phyloP scores from a whole-genome alignment of 2,797 vertebrate species.

The Bovichtus variegatus region DNA sequence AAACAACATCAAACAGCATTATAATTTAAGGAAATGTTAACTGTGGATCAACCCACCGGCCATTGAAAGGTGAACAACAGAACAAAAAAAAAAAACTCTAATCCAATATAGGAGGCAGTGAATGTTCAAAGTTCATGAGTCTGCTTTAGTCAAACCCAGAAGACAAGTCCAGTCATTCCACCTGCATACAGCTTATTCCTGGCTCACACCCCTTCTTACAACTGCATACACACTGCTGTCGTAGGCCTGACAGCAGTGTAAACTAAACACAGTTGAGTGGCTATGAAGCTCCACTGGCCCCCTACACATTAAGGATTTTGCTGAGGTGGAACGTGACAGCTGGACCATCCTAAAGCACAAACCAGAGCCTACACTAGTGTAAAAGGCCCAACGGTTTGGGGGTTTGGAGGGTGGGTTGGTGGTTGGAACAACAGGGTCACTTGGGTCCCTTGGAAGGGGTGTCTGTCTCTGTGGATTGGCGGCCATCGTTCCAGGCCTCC shows the following conservation, averaged over 20 bases:
- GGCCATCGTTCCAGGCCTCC: slow-evolving; percentile 96
- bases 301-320: slow-evolving; percentile 48
- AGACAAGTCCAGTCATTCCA: slow-evolving; percentile 65
- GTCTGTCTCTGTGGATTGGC: slow-evolving; percentile 96
- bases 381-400: slow-evolving; percentile 27
- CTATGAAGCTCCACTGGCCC: slow-evolving; percentile 59
- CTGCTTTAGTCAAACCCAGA: slow-evolving; percentile 57
- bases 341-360: slow-evolving; percentile 46
- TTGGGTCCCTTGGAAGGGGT: slow-evolving; percentile 92
- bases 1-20: slow-evolving; percentile 67
- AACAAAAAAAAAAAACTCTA: slow-evolving; percentile 28
- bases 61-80: slow-evolving; percentile 44
- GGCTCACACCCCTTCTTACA: slow-evolving; percentile 68
- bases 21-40: slow-evolving; percentile 77
- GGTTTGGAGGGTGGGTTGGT: slow-evolving; percentile 35
- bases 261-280: slow-evolving; percentile 77
- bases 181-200: slow-evolving; percentile 82
- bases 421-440: slow-evolving; percentile 79
- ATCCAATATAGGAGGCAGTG: slow-evolving; percentile 64
- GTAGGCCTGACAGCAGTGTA: slow-evolving; percentile 77
- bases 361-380: slow-evolving; percentile 42
- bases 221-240: slow-evolving; percentile 65
- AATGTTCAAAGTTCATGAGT: slow-evolving; percentile 65
- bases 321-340: slow-evolving; percentile 52
- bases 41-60: slow-evolving; percentile 52